These are phyloP conservation scores for Hyperopisus bebe DNA, from an alignment of 2,113 vertebrate genomes.

Conservation along the genomic window DNA sequence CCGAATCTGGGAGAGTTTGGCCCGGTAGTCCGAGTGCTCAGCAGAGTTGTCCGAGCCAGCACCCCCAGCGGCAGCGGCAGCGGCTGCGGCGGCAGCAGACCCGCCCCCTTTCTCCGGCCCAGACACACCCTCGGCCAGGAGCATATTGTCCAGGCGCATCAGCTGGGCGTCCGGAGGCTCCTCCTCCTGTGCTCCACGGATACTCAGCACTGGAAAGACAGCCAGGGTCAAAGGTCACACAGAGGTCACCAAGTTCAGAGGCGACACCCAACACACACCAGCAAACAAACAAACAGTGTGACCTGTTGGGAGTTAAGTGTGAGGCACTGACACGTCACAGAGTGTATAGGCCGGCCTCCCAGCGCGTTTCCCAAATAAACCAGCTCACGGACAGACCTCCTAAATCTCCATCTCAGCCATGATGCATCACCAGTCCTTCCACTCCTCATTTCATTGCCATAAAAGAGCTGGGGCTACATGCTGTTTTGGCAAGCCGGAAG, in stretches of 20 bases:
- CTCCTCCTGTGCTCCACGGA: constrained; percentile 92
- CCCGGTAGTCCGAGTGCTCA: constrained; percentile 92
- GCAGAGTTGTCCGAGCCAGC: constrained; percentile 82
- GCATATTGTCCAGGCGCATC: constrained; percentile 98
- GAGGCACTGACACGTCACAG: neutral
- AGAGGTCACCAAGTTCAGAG: neutral
- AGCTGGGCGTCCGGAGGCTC: constrained; percentile 93
- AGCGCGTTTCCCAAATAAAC: neutral
- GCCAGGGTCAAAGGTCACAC: neutral
- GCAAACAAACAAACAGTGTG: neutral
- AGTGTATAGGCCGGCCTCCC: neutral
- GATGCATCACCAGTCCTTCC: constrained; percentile 51
- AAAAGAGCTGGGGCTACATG: constrained; percentile 16
- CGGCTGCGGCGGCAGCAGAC: constrained; percentile 78
- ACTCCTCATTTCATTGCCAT: constrained; percentile 41
- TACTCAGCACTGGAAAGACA: constrained; percentile 78
- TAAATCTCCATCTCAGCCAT: constrained; percentile 5
- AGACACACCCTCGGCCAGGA: constrained; percentile 87
- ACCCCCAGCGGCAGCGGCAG: constrained; percentile 77
- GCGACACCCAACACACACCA: neutral
- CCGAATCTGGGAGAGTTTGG: constrained; percentile 92
- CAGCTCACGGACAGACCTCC: neutral
- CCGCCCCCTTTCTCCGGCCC: constrained; percentile 91
- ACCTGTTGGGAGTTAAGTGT: neutral
- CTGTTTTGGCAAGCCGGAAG: constrained; percentile 22